Evolutionary conservation across 1,140 invertebrate species (phyloP), one percentile per base, ranked within the genome.

Genomic region (Odontomachus brunneus): DNA sequence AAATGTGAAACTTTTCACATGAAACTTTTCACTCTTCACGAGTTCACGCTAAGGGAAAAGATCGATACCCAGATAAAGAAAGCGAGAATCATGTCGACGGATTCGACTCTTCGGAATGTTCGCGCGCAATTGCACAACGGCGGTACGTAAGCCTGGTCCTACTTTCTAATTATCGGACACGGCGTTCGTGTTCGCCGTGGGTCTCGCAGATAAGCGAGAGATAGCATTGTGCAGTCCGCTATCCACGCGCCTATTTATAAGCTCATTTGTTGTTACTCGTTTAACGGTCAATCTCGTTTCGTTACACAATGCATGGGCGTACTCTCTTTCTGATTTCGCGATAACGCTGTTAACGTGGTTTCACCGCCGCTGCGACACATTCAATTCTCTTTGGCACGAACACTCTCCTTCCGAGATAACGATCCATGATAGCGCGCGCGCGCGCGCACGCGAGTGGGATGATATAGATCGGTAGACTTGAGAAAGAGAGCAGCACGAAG

Each of bases 391-490:
- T 74, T 60, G 48, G 49, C 72, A 66, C 76, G 76, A 84, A 81
- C 62, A 75, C 62, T 49, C 51, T 44, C 48, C 63, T 11, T 49
- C 53, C 2, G 19, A 83, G 87, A 88, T 88, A 88, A 88, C 72
- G 86, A 88, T 88, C 67, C 57, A 57, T 19, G 85, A 84, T 87
- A 82, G 53, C 19, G 38, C 38, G 38, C 38, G 3, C 9, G 38
- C 38, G 38, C 38, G 3, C 38, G 53, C 73, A 48, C 38, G 19
- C 24, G 29, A 48, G 62, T 66, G 22, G 51, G 44, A 11, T 38
- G 82, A 87, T 87, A 75, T 59, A 7, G 82, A 88, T 88, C 85
- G 76, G 87, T 80, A 76, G 76, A 87, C 26, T 78, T 29, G 44
- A 72, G 83, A 88, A 84, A 87, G 85, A 87, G 53, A 84, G 65